These are phyloP conservation scores for Alfaro cultratus DNA, from an alignment of 2,797 vertebrate species.

Conservation along the genomic window DNA sequence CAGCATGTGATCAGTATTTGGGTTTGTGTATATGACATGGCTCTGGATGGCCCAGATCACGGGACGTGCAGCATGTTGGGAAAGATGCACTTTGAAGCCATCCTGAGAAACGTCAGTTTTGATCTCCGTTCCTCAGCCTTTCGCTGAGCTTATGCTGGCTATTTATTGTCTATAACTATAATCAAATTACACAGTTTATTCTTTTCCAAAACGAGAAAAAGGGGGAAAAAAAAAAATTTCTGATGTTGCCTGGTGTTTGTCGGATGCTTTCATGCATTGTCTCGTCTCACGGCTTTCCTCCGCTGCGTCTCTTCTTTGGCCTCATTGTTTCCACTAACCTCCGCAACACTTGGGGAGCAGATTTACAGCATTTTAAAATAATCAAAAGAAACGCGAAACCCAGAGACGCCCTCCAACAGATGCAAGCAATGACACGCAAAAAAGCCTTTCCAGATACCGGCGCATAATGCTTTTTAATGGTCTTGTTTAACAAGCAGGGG, in stretches of 20 bases:
- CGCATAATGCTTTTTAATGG: constrained; percentile 80
- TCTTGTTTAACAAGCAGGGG: constrained; percentile 83
- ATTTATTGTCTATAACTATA: background rate
- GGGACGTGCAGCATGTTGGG: constrained; percentile 40
- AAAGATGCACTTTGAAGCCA: constrained; percentile 53
- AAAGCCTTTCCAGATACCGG: constrained; percentile 67
- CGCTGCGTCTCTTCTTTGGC: background rate
- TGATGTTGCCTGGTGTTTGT: background rate
- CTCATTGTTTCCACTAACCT: constrained; percentile 36
- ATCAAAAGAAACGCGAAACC: constrained; percentile 61
- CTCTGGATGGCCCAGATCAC: constrained; percentile 52
- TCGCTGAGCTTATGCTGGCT: background rate
- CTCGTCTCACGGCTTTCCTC: background rate
- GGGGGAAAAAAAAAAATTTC: background rate
- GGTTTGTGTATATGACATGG: constrained; percentile 30
- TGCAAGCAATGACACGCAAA: constrained; percentile 75
- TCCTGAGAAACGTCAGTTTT: constrained; percentile 35
- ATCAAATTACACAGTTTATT: background rate
- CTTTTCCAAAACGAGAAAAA: background rate
- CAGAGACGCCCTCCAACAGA: constrained; percentile 73
- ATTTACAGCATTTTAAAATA: constrained; percentile 59
- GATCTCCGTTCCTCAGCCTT: constrained; percentile 15
- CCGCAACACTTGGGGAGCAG: constrained; percentile 34
- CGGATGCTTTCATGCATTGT: background rate
- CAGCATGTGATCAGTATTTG: constrained; percentile 51